Evolutionary conservation across 2,888 invertebrate species (phyloP).

Genomic region (Augochlorella aurata): DNA sequence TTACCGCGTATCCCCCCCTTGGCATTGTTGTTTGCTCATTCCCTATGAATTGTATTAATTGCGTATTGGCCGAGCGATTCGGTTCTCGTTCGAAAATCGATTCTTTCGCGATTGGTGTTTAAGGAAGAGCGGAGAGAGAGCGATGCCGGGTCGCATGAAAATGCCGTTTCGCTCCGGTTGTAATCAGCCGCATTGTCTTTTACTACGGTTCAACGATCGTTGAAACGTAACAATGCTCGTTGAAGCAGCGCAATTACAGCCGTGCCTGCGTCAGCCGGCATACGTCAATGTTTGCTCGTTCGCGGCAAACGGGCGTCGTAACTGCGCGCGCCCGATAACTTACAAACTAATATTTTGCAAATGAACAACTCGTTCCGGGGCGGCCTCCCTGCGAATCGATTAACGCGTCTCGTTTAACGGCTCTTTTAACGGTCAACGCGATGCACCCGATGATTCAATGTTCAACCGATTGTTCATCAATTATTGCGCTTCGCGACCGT

Average conservation of each 20-base stretch:
- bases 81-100: slow-evolving; percentile 4
- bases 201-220: slow-evolving; percentile 36
- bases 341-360: slow-evolving; percentile 37
- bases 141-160: slow-evolving; percentile 20
- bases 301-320: neutral
- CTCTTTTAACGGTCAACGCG: slow-evolving; percentile 29
- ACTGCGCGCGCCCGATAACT: neutral
- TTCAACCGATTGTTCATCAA: slow-evolving; percentile 28
- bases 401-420: slow-evolving; percentile 35
- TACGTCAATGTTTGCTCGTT: slow-evolving; percentile 35
- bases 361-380: slow-evolving; percentile 36
- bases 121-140: neutral
- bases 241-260: slow-evolving; percentile 50
- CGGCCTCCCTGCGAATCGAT: slow-evolving; percentile 17
- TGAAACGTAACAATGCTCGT: slow-evolving; percentile 57
- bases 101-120: slow-evolving; percentile 20
- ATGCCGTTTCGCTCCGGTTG: slow-evolving; percentile 34
- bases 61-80: neutral
- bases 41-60: neutral
- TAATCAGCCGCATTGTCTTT: slow-evolving; percentile 56
- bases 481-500: slow-evolving; percentile 23
- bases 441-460: neutral
- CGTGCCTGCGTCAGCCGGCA: slow-evolving; percentile 34
- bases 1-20: neutral
- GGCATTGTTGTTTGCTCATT: slow-evolving; percentile 5